Evolutionary conservation across 2,797 vertebrate species (phyloP), one percentile per base, ranked within the genome.

Genomic region (Acestrorhynchus altus): DNA sequence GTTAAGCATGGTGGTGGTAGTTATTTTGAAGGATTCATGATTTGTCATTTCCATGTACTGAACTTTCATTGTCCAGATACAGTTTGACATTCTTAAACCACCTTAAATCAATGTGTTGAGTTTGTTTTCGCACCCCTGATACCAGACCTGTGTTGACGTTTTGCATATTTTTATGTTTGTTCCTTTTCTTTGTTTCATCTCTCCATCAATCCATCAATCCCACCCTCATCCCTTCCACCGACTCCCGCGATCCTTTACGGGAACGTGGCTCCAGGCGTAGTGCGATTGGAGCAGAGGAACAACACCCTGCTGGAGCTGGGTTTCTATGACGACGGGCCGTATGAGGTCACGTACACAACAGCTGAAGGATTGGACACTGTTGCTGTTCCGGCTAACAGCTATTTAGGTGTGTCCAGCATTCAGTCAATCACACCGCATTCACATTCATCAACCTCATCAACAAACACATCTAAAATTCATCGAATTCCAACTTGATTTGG

Each of bases 211-310:
- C 46, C 26, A 11, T 76, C 47, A 26, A 5, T 72, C 20, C 22
- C 9, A 60, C 40, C 64, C 47, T 28, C 60, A 56, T 42, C 28
- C 40, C 12, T 72, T 47, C 20, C 40, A n/a, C 20, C 44, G 13
- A 11, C 67, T 74, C 56, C 24, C 57, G 31, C 54, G 20, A 42
- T 54, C 47, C 42, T 42, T 52, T n/a, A 4, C 2, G 31, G 11
- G 11, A n/a, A 4, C 12, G 51, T 61, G 8, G 20, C 46, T 28
- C 80, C 86, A 99, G 98, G 98, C 57, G 86, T 96, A 79, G 96
- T 99, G 74, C 96, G 95, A 10, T 84, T 95, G 91, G 97, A 98
- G 79, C 96, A 96, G 90, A 98, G 88, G 87, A 98, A 98, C 85
- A 88, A 89, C 26, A 91, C 94, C 67, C 90, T 97, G 54, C 69